Evolutionary conservation across 1,140 invertebrate genomes (phyloP).

Genomic region (Aphelinus certus): DNA sequence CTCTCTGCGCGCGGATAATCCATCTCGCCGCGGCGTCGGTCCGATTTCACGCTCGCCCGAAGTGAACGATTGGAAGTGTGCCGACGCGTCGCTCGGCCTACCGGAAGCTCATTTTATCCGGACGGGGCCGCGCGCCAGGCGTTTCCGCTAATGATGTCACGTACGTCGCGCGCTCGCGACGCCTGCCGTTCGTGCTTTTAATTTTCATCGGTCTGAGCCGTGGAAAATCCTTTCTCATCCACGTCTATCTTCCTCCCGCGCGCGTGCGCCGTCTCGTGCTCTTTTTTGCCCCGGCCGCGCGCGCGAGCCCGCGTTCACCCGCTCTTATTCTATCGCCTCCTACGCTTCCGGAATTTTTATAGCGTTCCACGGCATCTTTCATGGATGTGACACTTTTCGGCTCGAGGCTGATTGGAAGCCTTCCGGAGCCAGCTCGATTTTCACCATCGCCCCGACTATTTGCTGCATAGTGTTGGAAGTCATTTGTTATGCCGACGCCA

Average conservation of each 20-base stretch:
- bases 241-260: no score
- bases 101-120: slow-evolving; percentile 42
- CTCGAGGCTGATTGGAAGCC: no score
- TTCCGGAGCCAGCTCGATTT: no score
- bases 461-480: no score
- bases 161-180: slow-evolving; percentile 48
- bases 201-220: slow-evolving; percentile 55
- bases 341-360: no score
- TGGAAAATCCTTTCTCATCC: not conserved
- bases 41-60: slow-evolving; percentile 49
- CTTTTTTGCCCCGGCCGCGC: not conserved
- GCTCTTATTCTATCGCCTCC: no score
- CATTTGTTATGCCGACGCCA: no score
- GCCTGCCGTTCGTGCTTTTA: slow-evolving; percentile 58
- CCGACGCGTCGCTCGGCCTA: slow-evolving; percentile 29
- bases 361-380: no score
- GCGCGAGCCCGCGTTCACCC: no score
- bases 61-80: slow-evolving; percentile 44
- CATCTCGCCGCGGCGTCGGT: slow-evolving; percentile 44
- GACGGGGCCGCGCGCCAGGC: slow-evolving; percentile 28
- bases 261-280: not conserved
- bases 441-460: no score
- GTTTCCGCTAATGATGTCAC: slow-evolving; percentile 61
- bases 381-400: no score
- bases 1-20: slow-evolving; percentile 30